Evolutionary conservation across 2,113 vertebrate genomes (phyloP), one percentile per base, ranked within the genome.

Genomic region (Pionites leucogaster): DNA sequence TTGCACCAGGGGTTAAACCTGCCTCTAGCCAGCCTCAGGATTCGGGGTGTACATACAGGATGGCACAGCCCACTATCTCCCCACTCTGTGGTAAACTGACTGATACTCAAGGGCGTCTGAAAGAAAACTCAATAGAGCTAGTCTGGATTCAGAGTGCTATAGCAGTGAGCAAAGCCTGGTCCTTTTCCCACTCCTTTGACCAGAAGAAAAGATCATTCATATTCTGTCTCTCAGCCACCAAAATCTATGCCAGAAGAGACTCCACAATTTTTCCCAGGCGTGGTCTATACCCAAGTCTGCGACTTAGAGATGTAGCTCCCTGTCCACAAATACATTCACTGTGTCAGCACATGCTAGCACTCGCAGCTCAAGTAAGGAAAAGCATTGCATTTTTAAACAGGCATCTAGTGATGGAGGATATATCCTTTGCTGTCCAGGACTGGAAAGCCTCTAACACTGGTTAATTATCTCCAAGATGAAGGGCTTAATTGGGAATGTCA

Each of bases 391-490:
- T 91, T 92, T 86, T 49, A 87, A 89, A 60, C 5, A 23, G 69
- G 28, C 13, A 1, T 76, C 52, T 72, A 33, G 27, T 78, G 52
- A 74, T 94, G 79, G 88, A 95, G 92, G 87, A 94, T 95, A 82
- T 95, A 96, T 97, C 91, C 92, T 97, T 98, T 96, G 92, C 93
- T 97, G 95, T 95, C 95, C 95, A 89, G 92, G 47, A 75, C 86
- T 92, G 85, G 85, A 90, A 95, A 90, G 86, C 81, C 87, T 96
- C 84, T 96, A 96, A 91, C 90, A 88, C 71, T 95, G 86, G 72
- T 82, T 97, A 96, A 97, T 95, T 97, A 97, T 86, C 95, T 94
- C 82, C 68, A 35, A 46, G 82, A 95, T 83, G 92, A 96, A 91
- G 88, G 89, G 82, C 37, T 92, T 95, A 95, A 97, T 95, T 97